Evolutionary conservation across 2,888 invertebrate genomes (phyloP).

Genomic region (Laothoe populi): DNA sequence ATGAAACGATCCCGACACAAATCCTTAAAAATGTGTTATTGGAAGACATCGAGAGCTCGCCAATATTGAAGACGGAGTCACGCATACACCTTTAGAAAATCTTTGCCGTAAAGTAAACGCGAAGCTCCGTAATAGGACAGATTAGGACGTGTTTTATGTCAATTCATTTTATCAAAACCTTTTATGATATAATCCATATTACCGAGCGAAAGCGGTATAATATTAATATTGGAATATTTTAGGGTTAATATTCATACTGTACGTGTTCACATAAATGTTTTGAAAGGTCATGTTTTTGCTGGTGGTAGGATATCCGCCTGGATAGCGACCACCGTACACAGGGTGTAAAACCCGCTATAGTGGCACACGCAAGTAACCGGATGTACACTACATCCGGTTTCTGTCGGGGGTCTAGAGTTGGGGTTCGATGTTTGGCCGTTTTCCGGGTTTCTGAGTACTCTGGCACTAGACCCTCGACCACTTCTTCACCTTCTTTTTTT

Average conservation of each 20-base stretch:
- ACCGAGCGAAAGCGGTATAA: not conserved
- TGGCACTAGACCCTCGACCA: too few species aligned
- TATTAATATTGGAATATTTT: not conserved
- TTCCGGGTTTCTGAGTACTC: too few species aligned
- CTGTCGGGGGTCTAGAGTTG: too few species aligned
- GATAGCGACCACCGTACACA: too few species aligned
- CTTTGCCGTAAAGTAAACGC: constrained; percentile 39
- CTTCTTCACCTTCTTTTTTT: too few species aligned
- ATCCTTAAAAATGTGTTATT: constrained; percentile 71
- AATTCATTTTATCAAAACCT: constrained; percentile 23
- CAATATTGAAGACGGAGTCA: constrained; percentile 52
- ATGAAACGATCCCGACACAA: constrained; percentile 62
- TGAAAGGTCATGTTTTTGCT: too few species aligned
- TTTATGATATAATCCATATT: constrained; percentile 8
- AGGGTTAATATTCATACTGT: not conserved
- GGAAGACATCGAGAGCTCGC: constrained; percentile 46
- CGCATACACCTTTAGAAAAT: constrained; percentile 38
- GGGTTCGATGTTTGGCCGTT: too few species aligned
- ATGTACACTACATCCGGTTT: too few species aligned
- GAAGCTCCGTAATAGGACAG: constrained; percentile 48
- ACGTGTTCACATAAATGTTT: not conserved
- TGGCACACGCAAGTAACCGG: too few species aligned
- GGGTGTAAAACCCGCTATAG: too few species aligned
- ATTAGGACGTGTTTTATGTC: constrained; percentile 39
- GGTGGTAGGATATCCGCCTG: too few species aligned